Conservation (phyloP, 2,888 invertebrate genomes). For the Taenaris catops region DNA sequence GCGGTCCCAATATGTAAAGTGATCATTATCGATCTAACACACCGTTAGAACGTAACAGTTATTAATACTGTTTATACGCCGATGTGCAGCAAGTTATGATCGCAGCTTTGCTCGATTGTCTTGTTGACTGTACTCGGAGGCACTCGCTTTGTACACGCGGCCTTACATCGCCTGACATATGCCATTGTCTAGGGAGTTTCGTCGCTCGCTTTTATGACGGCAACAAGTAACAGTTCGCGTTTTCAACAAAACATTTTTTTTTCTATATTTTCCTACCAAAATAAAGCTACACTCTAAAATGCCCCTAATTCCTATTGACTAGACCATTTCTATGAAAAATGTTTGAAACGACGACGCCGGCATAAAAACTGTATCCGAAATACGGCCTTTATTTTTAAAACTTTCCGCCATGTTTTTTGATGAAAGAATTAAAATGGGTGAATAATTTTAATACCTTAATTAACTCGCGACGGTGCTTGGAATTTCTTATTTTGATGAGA, state of each 20-base stretch:
- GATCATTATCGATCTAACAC: no score
- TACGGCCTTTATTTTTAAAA: conserved; percentile 35
- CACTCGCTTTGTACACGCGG: conserved; percentile 59
- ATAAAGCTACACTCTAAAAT: conserved; percentile 27
- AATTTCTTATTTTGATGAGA: conserved; percentile 53
- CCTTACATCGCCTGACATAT: conserved; percentile 58
- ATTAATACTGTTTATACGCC: no score
- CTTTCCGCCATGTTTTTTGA: conserved; percentile 38
- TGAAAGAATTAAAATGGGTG: conserved; percentile 46
- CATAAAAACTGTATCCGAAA: conserved; percentile 23
- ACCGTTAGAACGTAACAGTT: no score
- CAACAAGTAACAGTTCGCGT: conserved; percentile 44
- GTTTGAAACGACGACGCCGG: conserved; percentile 24
- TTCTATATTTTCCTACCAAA: conserved; percentile 26
- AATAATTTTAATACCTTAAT: conserved; percentile 57
- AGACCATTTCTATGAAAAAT: conserved; percentile 29
- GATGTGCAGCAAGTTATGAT: no score
- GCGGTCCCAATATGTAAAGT: no score
- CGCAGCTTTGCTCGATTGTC: conserved; percentile 63
- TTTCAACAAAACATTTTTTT: conserved; percentile 28
- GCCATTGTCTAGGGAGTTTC: conserved; percentile 54
- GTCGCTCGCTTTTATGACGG: conserved; percentile 48
- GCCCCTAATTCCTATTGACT: conserved; percentile 30
- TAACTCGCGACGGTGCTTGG: conserved; percentile 48
- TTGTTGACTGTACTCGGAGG: conserved; percentile 62